Conservation (phyloP, 1,140 invertebrate species). For the Orchestia grillus region DNA sequence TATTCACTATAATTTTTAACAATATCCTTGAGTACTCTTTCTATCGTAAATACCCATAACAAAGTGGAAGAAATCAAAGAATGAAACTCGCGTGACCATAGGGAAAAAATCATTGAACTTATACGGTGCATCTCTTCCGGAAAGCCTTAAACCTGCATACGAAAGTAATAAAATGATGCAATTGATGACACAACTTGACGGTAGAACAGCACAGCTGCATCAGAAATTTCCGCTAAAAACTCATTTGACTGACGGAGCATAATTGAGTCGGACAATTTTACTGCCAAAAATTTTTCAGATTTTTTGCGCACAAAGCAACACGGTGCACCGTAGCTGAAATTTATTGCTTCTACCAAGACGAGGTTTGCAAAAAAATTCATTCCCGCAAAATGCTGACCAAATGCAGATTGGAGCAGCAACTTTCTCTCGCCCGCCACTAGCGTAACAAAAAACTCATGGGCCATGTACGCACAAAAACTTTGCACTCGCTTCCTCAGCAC, state of each 20-base stretch:
- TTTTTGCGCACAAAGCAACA: neutral
- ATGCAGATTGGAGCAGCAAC: conserved; percentile 12
- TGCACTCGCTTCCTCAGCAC: neutral
- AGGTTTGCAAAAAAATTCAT: neutral
- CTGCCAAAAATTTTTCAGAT: neutral
- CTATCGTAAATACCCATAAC: neutral
- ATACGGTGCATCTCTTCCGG: neutral
- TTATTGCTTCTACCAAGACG: neutral
- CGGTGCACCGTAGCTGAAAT: neutral
- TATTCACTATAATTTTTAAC: neutral
- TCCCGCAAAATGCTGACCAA: neutral
- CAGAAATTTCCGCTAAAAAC: neutral
- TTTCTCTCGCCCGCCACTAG: conserved; percentile 8
- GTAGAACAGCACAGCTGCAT: neutral
- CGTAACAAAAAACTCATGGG: conserved; percentile 7
- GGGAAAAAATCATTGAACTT: neutral
- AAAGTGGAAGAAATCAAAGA: neutral
- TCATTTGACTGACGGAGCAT: no score
- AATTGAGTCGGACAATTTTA: neutral
- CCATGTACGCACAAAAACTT: neutral
- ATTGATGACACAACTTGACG: neutral
- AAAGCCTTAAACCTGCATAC: neutral
- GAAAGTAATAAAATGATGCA: neutral
- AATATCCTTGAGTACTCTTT: neutral
- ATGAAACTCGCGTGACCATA: neutral